phyloP scores from a whole-genome alignment of 1,140 invertebrate species.

The Mamestra configurata region DNA sequence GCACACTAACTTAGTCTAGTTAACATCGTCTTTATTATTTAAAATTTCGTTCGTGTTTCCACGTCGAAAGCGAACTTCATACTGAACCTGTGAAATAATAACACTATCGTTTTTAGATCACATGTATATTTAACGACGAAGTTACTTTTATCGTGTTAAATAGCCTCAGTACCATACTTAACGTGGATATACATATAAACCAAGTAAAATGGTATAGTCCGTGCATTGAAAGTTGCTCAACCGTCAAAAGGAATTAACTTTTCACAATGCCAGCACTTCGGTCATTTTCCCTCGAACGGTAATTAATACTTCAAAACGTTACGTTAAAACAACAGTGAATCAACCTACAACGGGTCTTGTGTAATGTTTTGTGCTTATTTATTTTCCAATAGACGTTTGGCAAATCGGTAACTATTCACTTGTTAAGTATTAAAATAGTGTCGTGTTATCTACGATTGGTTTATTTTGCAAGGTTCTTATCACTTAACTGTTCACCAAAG shows the following conservation, averaged over 20 bases:
- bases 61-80: conserved; percentile 19
- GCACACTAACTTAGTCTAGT: conserved; percentile 9
- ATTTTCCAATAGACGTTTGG: conserved; percentile 4
- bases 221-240: conserved; percentile 33
- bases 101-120: conserved; percentile 7
- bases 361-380: conserved; percentile 28
- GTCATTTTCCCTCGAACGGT: conserved; percentile 36
- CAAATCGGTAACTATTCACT: conserved; percentile 1
- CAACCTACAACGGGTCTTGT: conserved; percentile 14
- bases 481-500: conserved; percentile 59
- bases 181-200: conserved; percentile 6
- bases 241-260: conserved; percentile 45
- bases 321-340: conserved; percentile 21
- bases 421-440: neutral
- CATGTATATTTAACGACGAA: neutral
- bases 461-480: conserved; percentile 53
- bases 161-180: conserved; percentile 2
- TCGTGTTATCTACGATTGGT: conserved; percentile 33
- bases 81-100: conserved; percentile 28
- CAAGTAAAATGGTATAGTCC: conserved; percentile 20
- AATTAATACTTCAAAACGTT: conserved; percentile 44
- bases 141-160: conserved; percentile 19
- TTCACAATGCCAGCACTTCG: conserved; percentile 42
- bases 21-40: conserved; percentile 6
- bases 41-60: conserved; percentile 30